Percentiles rank a stretch among this genome's conserved stretches.
These are phyloP conservation scores for Thera obeliscata DNA, from an alignment of 2,888 invertebrate genomes.

Conservation along the genomic window DNA sequence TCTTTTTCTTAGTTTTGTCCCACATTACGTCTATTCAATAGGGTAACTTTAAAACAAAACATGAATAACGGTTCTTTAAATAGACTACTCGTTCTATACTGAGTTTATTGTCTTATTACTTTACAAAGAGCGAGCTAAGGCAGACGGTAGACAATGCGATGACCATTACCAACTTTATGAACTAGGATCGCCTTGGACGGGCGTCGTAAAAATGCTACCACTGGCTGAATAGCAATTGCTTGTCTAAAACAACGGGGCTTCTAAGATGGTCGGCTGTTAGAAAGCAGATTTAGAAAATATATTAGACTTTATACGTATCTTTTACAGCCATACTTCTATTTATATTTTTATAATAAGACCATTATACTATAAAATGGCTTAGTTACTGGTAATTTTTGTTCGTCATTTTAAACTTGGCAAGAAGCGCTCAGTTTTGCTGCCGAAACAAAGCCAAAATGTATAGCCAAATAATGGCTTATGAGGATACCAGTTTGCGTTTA, in stretches of 20 bases:
- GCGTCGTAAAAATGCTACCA: constrained; percentile 60
- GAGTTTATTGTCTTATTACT: neutral
- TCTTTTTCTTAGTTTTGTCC: neutral
- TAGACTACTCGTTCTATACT: neutral
- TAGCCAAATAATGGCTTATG: too few relatives aligned
- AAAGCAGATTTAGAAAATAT: constrained; percentile 21
- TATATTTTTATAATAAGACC: neutral
- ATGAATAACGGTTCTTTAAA: constrained; percentile 7
- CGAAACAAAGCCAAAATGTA: too few relatives aligned
- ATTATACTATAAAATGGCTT: too few relatives aligned
- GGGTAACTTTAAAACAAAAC: neutral
- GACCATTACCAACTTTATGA: constrained; percentile 34
- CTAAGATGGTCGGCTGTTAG: constrained; percentile 20
- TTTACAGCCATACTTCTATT: neutral
- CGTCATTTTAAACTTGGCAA: too few relatives aligned
- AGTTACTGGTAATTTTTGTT: too few relatives aligned
- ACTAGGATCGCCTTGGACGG: constrained; percentile 60
- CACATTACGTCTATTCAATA: neutral
- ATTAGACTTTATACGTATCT: neutral
- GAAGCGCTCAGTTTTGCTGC: too few relatives aligned
- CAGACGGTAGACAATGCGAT: constrained; percentile 25
- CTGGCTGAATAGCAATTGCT: constrained; percentile 51
- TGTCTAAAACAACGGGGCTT: constrained; percentile 31
- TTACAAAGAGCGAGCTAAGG: constrained; percentile 21
- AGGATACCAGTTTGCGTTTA: too few relatives aligned